These are phyloP conservation scores for Cyphomyrmex costatus DNA, from an alignment of 1,140 invertebrate species.

Conservation along the genomic window DNA sequence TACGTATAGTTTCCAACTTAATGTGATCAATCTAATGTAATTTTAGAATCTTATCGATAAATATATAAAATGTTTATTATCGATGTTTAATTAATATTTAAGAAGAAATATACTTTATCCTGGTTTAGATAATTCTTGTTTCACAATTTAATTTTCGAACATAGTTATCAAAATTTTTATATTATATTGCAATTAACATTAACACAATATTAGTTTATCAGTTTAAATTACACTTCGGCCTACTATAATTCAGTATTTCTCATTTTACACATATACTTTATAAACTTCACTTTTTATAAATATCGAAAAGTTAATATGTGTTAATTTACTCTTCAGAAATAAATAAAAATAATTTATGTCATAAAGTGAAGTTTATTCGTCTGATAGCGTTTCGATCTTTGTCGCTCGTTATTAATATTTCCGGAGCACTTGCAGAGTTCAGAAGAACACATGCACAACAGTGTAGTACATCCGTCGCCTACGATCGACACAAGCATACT, in stretches of 20 bases:
- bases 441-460: conserved; percentile 11
- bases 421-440: conserved; percentile 17
- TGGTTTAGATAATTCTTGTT: not conserved
- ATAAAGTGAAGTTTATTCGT: not conserved
- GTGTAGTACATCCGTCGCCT: conserved; percentile 67
- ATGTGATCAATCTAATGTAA: not conserved
- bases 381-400: not conserved
- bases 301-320: not conserved
- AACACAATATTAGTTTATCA: conserved; percentile 37
- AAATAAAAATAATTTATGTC: not conserved
- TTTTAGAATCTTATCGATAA: not conserved
- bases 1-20: not conserved
- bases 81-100: not conserved
- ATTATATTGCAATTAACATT: not conserved
- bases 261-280: not conserved
- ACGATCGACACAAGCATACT: conserved; percentile 78
- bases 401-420: conserved; percentile 37
- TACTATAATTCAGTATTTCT: not conserved
- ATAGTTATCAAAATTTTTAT: not conserved
- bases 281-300: conserved; percentile 21
- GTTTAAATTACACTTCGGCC: conserved; percentile 15
- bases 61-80: not conserved
- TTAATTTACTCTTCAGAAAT: not conserved
- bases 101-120: not conserved
- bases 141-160: not conserved